Percentiles rank a stretch among this genome's conserved stretches.
Conservation (phyloP, 2,888 invertebrate genomes). For the Athripsodes cinereus region DNA sequence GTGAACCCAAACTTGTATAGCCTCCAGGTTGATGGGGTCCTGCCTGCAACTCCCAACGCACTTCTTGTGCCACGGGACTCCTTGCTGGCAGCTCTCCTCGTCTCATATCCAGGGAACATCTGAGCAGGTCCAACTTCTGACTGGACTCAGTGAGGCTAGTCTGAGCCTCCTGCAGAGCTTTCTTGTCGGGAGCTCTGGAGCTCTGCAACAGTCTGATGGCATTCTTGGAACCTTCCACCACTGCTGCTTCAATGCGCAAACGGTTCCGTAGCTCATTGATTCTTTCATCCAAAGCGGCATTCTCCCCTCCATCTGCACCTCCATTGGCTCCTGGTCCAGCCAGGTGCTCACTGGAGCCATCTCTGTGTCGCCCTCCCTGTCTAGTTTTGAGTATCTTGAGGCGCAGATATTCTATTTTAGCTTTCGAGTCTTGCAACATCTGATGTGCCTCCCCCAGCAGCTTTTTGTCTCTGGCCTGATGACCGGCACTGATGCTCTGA, state of each 20-base stretch:
- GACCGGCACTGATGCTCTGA: conserved; percentile 82
- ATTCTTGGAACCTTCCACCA: conserved; percentile 97
- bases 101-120: conserved; percentile 86
- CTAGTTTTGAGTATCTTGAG: conserved; percentile 87
- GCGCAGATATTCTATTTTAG: conserved; percentile 95
- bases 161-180: conserved; percentile 94
- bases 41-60: conserved; percentile 72
- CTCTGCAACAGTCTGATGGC: conserved; percentile 91
- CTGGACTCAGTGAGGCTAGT: conserved; percentile 88
- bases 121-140: conserved; percentile 89
- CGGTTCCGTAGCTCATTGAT: conserved; percentile 94
- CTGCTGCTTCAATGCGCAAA: conserved; percentile 91
- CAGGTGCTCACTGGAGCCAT: conserved; percentile 40
- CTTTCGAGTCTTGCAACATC: conserved; percentile 93
- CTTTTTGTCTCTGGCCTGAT: conserved; percentile 85
- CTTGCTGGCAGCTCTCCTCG: conserved; percentile 82
- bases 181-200: conserved; percentile 88
- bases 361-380: conserved; percentile 59
- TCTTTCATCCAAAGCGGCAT: conserved; percentile 80
- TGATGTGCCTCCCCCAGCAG: conserved; percentile 91
- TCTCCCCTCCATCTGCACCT: conserved; percentile 45
- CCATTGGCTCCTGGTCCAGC: conserved; percentile 51
- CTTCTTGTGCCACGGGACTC: conserved; percentile 60
- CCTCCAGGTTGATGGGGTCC: conserved; percentile 56
- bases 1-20: conserved; percentile 55